Percentiles rank a stretch among this genome's conserved stretches.
Evolutionary conservation across 2,797 vertebrate genomes (phyloP).

Genomic region (Fistularia commersonii): DNA sequence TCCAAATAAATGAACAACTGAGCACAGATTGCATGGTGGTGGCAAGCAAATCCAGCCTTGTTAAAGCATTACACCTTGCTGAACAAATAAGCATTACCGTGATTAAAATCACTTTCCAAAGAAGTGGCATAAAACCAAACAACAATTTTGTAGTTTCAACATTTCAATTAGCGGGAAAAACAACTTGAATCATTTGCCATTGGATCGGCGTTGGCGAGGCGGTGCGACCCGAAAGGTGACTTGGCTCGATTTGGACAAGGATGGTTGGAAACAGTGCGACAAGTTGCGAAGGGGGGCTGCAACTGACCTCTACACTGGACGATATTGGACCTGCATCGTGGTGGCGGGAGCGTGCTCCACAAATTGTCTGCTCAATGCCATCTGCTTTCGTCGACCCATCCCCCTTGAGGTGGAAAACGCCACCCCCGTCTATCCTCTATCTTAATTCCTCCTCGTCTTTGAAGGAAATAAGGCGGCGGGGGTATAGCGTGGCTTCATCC

Average conservation of each 20-base stretch:
- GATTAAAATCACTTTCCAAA: too few species aligned
- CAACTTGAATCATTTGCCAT: too few species aligned
- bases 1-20: too few species aligned
- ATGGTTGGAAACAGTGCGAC: neutral
- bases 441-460: slow-evolving; percentile 22
- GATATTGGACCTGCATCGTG: slow-evolving; percentile 35
- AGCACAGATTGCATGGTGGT: too few species aligned
- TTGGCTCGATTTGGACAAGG: slow-evolving; percentile 4
- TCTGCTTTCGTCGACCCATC: slow-evolving; percentile 55
- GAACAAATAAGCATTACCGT: too few species aligned
- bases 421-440: slow-evolving; percentile 4
- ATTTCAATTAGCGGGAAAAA: too few species aligned
- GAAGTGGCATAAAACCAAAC: too few species aligned
- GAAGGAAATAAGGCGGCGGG: slow-evolving; percentile 40
- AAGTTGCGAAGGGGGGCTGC: too few species aligned
- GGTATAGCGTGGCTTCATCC: slow-evolving; percentile 1
- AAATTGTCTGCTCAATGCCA: slow-evolving; percentile 15
- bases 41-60: too few species aligned
- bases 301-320: slow-evolving; percentile 30
- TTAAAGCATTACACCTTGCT: too few species aligned
- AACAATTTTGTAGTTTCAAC: too few species aligned
- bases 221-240: slow-evolving; percentile 6
- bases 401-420: slow-evolving; percentile 31
- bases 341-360: slow-evolving; percentile 12
- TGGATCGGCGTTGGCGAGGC: slow-evolving; percentile 4